Base-by-base conservation (phyloP, 2,888 invertebrate species). In the Sminthurinus aureus region DNA sequence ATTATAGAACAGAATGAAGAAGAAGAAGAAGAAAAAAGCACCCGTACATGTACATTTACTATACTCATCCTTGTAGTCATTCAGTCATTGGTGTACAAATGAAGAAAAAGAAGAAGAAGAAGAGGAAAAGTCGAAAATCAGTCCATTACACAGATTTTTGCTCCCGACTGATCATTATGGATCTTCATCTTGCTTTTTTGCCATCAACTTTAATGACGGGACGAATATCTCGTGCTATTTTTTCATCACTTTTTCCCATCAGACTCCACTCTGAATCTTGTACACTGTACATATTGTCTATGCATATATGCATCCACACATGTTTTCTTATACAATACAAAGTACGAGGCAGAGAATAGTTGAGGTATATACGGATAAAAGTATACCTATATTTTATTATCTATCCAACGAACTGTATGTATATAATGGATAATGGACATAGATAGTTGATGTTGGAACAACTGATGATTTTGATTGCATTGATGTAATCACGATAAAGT, bases 131-230 rank as follows among this genome's bases (percentile, higher is more conserved):
- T 77, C 78, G 82, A 81, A 83, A 84, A 84, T 81, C 82, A 83
- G 83, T 84, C 81, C 83, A 83, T 85, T 85, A 84, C 83, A 84
- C 82, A 85, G 83, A 84, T 83, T 85, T 82, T 82, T 84, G 79
- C 80, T 82, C 81, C 83, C 51, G 74, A 77, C 79, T 84, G 82
- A 84, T 84, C 83, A 84, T 83, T 83, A 83, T 83, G 83, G 83
- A 85, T 81, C 82, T 79, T 81, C 82, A 85, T 85, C 79, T 82
- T 79, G 74, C 38, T 73, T 75, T 84, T 82, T 79, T 75, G 82
- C 84, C 83, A 84, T 84, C 84, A 83, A 83, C 82, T 84, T 85
- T 84, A 85, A 84, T 84, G 83, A 84, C 81, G 83, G 79, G 81
- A 73, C 71, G 81, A 78, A 85, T 74, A 83, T 83, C 83, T 83